A percentile compares a stretch with the other conserved stretches of the same genome.
Evolutionary conservation across 1,140 invertebrate genomes (phyloP).

Genomic region (Ericerus pela): DNA sequence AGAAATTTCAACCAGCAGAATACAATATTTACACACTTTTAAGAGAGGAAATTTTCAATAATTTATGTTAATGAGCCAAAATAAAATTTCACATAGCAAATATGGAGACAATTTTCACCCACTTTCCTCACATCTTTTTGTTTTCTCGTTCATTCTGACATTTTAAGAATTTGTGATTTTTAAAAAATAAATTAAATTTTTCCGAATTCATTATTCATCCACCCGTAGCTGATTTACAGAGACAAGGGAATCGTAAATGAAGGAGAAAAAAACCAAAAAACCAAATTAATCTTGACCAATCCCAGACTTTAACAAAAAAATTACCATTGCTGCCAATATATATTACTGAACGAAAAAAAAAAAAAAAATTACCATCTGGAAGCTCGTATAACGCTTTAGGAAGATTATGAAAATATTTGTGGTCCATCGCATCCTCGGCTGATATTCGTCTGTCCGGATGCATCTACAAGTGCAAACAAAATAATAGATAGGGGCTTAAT

Average conservation of each 20-base stretch:
- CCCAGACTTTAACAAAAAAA: slow-evolving; percentile 8
- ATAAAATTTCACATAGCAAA: no score
- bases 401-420: slow-evolving; percentile 79
- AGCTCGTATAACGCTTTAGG: slow-evolving; percentile 78
- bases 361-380: slow-evolving; percentile 57
- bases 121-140: no score
- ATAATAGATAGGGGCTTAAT: slow-evolving; percentile 8
- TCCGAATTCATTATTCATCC: not conserved
- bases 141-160: no score
- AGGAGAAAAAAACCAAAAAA: not conserved
- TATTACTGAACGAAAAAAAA: slow-evolving; percentile 11
- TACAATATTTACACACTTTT: no score
- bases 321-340: not conserved
- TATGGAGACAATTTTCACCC: no score
- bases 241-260: not conserved
- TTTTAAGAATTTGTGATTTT: no score
- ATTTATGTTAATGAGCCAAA: no score
- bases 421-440: slow-evolving; percentile 71
- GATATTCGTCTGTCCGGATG: slow-evolving; percentile 74
- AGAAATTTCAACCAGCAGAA: no score
- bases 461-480: slow-evolving; percentile 41
- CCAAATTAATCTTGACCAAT: not conserved
- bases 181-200: not conserved
- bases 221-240: not conserved
- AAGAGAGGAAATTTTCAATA: no score